These are phyloP conservation scores for Elysia chlorotica DNA, from an alignment of 1,140 invertebrate genomes.

Conservation along the genomic window DNA sequence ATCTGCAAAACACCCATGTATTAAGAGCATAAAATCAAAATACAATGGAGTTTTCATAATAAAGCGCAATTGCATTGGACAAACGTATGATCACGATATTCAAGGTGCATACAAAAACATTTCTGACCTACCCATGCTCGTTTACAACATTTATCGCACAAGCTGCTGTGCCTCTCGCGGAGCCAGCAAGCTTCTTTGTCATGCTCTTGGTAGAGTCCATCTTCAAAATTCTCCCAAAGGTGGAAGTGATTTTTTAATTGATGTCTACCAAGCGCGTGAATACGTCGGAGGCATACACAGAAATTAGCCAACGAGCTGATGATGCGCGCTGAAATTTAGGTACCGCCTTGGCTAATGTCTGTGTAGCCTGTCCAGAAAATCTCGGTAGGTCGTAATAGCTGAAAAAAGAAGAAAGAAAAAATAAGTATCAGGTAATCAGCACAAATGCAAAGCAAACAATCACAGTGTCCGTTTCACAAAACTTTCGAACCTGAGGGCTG, in stretches of 20 bases:
- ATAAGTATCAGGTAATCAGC: no score
- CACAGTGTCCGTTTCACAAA: neutral
- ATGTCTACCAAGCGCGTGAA: constrained; percentile 24
- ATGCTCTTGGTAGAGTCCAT: constrained; percentile 38
- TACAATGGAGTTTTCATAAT: no score
- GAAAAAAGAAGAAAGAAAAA: no score
- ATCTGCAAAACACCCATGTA: no score
- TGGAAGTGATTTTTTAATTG: constrained; percentile 36
- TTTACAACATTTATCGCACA: constrained; percentile 29
- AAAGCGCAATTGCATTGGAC: no score
- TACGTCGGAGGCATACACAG: constrained; percentile 32
- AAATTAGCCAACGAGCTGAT: constrained; percentile 28
- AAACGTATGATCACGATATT: no score
- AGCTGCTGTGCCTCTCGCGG: constrained; percentile 11
- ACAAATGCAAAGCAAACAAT: neutral
- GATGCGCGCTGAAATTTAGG: constrained; percentile 15
- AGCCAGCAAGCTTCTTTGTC: constrained; percentile 26
- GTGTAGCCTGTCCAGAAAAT: no score
- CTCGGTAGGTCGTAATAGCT: no score
- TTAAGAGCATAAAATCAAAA: no score
- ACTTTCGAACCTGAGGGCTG: no score
- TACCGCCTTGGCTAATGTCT: no score
- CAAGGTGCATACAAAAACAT: no score
- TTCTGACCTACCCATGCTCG: constrained; percentile 30
- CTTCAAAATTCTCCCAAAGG: constrained; percentile 36